Percentiles rank a stretch among this genome's conserved stretches.
phyloP scores from a whole-genome alignment of 1,140 invertebrate genomes.

The Steinernema khuongi region DNA sequence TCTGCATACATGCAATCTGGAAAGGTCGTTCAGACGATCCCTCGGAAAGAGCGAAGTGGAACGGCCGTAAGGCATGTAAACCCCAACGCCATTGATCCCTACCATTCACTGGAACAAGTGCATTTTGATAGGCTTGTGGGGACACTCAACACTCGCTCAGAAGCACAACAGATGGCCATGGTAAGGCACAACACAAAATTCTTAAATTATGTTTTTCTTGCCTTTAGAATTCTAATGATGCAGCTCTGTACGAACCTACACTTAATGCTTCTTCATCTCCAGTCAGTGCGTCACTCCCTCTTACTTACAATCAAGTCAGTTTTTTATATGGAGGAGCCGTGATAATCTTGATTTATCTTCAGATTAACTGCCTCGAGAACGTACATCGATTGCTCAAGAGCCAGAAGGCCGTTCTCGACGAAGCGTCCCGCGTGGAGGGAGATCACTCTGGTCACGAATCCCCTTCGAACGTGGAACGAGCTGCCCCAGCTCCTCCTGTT shows the following conservation, averaged over 20 bases:
- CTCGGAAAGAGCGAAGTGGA: neutral
- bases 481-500: neutral
- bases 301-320: constrained; percentile 39
- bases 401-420: constrained; percentile 29
- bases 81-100: too few relatives aligned
- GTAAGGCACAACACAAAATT: too few relatives aligned
- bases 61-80: too few relatives aligned
- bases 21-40: constrained; percentile 8
- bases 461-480: neutral
- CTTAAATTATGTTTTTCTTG: constrained; percentile 13
- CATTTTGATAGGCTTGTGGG: too few relatives aligned
- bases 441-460: neutral
- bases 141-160: too few relatives aligned
- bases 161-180: too few relatives aligned
- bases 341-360: constrained; percentile 24
- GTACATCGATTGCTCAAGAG: constrained; percentile 57
- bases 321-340: too few relatives aligned
- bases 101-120: too few relatives aligned
- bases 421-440: constrained; percentile 19
- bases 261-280: neutral
- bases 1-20: neutral
- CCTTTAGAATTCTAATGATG: constrained; percentile 14
- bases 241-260: constrained; percentile 25
- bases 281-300: constrained; percentile 31
- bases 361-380: constrained; percentile 58